Evolutionary conservation across 2,888 invertebrate genomes (phyloP), one percentile per base, ranked within the genome.

Genomic region (Molorchus minor): DNA sequence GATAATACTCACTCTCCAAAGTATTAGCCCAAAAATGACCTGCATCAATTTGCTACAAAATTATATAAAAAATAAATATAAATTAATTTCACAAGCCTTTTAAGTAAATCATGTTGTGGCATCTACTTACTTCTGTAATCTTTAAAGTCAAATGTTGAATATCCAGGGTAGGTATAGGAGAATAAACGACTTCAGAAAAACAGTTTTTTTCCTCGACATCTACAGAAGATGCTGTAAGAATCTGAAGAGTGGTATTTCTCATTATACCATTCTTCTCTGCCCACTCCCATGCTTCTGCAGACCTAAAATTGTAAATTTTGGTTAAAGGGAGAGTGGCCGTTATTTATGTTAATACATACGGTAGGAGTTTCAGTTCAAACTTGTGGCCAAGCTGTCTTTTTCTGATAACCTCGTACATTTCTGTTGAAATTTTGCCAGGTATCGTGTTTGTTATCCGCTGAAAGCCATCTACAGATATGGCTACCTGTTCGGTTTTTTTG

Each of bases 401-500:
- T 77, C 91, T 89, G 0, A 94, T 73, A 0, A 91, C 88, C 70
- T 89, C 88, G 77, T 91, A 93, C 0, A 94, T 88, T n/a, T 88
- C 85, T 15, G 85, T 79, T 8, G 84, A 80, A 21, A 91, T 86
- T 77, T 85, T 85, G 0, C 90, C 90, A 0, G 85, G 84, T 35
- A 85, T 80, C n/a, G 74, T 66, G 29, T 54, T 65, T 0, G 86
- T 79, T 73, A 85, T 68, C 79, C 80, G 66, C 72, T 79, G 64
- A 68, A 80, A 33, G 64, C 79, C 70, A 67, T 79, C 65, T 52
- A 69, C 55, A 16, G 65, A 68, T n/a, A 71, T 71, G 65, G 54
- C 70, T 13, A 63, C 70, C 55, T 65, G 72, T 17, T 78, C 78
- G 1, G 62, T 57, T 17, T 76, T 68, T 8, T 76, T 57, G 33